phyloP scores from a whole-genome alignment of 1,140 invertebrate genomes.

The Aphis craccivora region DNA sequence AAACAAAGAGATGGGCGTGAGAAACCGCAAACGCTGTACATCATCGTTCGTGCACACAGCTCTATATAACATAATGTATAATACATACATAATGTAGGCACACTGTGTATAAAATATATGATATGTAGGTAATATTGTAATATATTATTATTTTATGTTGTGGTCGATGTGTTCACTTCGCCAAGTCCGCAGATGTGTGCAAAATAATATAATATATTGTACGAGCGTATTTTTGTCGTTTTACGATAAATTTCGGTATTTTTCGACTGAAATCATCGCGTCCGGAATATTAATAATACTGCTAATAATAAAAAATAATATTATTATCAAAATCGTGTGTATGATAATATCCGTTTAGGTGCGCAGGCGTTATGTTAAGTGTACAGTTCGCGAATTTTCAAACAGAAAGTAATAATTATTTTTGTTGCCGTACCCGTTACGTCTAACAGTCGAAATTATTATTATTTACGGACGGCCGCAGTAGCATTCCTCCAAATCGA shows the following conservation, averaged over 20 bases:
- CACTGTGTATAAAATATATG: not conserved
- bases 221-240: not conserved
- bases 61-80: not conserved
- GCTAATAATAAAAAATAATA: not conserved
- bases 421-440: not conserved
- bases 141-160: no score
- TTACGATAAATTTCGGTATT: not conserved
- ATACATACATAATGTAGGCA: not conserved
- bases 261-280: not conserved
- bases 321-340: not conserved
- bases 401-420: not conserved
- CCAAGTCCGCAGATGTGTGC: not conserved
- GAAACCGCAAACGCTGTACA: not conserved
- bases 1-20: constrained; percentile 13
- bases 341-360: not conserved
- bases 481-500: not conserved
- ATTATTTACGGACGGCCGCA: not conserved
- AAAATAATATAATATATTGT: no score
- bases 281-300: not conserved
- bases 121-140: not conserved
- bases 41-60: not conserved
- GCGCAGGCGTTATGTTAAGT: not conserved
- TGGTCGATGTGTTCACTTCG: no score
- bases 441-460: not conserved
- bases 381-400: not conserved